Base-by-base conservation (phyloP, 2,888 invertebrate genomes). In the Nephrotoma appendiculata region DNA sequence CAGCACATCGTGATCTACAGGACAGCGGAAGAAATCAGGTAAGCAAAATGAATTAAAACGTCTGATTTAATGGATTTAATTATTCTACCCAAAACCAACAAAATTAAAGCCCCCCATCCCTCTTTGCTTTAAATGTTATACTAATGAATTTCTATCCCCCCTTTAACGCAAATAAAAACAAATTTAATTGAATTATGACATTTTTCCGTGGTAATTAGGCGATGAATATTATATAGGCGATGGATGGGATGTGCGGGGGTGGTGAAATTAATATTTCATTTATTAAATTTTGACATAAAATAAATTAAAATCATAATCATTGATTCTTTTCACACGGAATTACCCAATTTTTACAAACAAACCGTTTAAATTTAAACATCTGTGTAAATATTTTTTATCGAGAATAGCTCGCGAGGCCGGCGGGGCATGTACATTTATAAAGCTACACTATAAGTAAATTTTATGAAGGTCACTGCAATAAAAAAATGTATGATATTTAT, bases 1-100 rank as follows among this genome's bases (percentile, higher is more conserved):
- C 97, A 9, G 96, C 98, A 0, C 97, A 97, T 92, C 89, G 89
- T 87, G 91, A 89, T 88, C 90, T 91, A 87, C 89, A 90, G 87
- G 91, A 91, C 86, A 91, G 91, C 87, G 89, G 90, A 87, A 89
- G 88, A 19, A 91, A 91, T 89, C 91, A 91, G 90, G 91, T 91
- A 89, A 89, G 41, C 41, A 48, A 9, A 41, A 57, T 57, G 5
- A 15, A 71, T 71, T 71, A 71, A 71, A 71, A 31, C 9, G 31
- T 19, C 9, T n/a, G 31, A 31, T 31, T 31, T 71, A 71, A 31
- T 31, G 31, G 31, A 31, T 31, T 31, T 57, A 57, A 15, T 57
- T 15, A n/a, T n/a, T 11, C 52, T 15, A 15, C 52, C 7, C 31
- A 31, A 31, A 19, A 19, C 71, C 15, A 57, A 19, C 19, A 57